Percentiles rank a stretch among this genome's conserved stretches.
Conservation (phyloP, 2,888 invertebrate species). For the Prosapia bicincta region DNA sequence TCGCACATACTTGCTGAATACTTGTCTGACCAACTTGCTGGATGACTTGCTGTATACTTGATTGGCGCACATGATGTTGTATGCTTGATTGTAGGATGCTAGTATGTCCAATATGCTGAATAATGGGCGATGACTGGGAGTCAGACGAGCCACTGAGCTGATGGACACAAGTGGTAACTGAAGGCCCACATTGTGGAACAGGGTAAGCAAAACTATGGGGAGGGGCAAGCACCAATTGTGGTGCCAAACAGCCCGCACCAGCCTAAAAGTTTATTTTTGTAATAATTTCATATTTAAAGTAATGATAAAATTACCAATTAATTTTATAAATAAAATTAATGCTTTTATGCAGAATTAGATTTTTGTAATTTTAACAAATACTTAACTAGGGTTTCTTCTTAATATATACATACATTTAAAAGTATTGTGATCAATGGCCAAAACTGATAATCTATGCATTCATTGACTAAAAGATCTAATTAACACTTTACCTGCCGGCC, state of each 20-base stretch:
- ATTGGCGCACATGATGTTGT: conserved; percentile 41
- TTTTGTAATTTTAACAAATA: no score
- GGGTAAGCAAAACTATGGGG: conserved; percentile 31
- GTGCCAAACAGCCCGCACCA: conserved; percentile 37
- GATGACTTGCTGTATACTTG: conserved; percentile 37
- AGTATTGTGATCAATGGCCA: no score
- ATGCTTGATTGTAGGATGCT: conserved; percentile 38
- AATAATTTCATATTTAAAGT: no score
- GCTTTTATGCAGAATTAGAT: no score
- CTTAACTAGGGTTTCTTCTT: no score
- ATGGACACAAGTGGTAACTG: not conserved
- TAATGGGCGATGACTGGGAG: conserved; percentile 1
- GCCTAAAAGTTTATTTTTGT: conserved; percentile 30
- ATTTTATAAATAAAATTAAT: no score
- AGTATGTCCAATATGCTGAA: conserved; percentile 33
- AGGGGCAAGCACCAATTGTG: conserved; percentile 39
- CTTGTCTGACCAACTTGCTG: conserved; percentile 39
- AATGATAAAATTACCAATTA: no score
- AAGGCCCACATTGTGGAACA: conserved; percentile 20
- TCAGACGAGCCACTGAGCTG: not conserved
- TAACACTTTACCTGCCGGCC: no score
- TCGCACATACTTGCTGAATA: conserved; percentile 40
- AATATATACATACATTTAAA: no score
- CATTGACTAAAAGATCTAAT: no score
- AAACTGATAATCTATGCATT: no score